Evolutionary conservation across 2,888 invertebrate genomes (phyloP), one percentile per base, ranked within the genome.

Genomic region (Pardosa pseudoannulata): DNA sequence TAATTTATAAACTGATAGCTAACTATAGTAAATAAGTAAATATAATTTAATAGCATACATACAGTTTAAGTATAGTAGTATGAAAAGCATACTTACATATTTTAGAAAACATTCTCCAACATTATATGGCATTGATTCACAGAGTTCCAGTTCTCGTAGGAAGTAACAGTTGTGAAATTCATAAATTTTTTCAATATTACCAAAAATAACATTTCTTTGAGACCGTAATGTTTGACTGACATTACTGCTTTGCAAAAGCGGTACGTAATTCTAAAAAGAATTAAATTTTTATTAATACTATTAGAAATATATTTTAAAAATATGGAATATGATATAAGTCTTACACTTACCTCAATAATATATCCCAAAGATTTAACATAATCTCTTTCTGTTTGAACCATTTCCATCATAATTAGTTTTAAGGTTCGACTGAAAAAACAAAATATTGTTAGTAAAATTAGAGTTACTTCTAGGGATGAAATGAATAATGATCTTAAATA

Each of bases 111-210:
- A 94, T 89, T 95, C 94, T 76, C 95, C 95, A 89, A 96, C 93
- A 90, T 94, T 93, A 91, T 94, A 94, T 62, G 95, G 95, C 90
- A 94, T 94, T 89, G 94, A 94, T 90, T 94, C 94, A 90, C 95
- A 95, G 90, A 94, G 93, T 91, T 94, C 94, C 89, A 96, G 92
- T 90, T 95, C 95, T 9, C 94, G 94, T 39, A 95, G 93, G 92
- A 96, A 95, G 91, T 95, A 94, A 90, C 94, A 94, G 88, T 94
- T 94, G 92, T 98, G 98, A 92, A 98, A 98, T 92, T 96, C 96
- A 92, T 95, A 96, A 90, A 98, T 97, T 92, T 97, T 96, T 91
- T 97, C 97, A 85, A 98, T 95, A 91, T 98, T 98, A 68, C 97
- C 97, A 91, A 98, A 98, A 91, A 98, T 96, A 81, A 97, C 95